A percentile compares a stretch with the other conserved stretches of the same genome.
phyloP scores from a whole-genome alignment of 2,888 invertebrate species.

The Empis stercorea region DNA sequence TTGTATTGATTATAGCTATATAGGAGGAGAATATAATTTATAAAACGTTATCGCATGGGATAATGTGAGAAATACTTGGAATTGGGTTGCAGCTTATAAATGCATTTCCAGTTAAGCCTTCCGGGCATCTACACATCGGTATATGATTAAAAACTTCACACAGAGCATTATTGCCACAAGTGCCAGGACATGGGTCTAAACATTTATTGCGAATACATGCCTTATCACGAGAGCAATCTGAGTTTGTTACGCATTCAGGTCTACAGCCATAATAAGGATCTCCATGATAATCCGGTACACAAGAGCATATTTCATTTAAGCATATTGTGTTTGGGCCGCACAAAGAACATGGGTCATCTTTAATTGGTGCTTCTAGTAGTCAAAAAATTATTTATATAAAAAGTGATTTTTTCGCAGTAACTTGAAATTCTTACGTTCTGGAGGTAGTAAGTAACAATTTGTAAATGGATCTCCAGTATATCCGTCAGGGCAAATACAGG shows the following conservation, averaged over 20 bases:
- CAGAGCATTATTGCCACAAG: slow-evolving; percentile 71
- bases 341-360: slow-evolving; percentile 45
- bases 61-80: slow-evolving; percentile 13
- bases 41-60: too few relatives aligned
- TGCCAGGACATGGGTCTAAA: slow-evolving; percentile 66
- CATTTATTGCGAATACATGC: slow-evolving; percentile 75
- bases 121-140: slow-evolving; percentile 49
- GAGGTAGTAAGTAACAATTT: slow-evolving; percentile 42
- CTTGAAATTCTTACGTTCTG: slow-evolving; percentile 22
- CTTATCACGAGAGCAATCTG: slow-evolving; percentile 69
- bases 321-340: slow-evolving; percentile 61
- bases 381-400: slow-evolving; percentile 15
- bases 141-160: slow-evolving; percentile 60
- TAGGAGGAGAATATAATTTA: background rate
- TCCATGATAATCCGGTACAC: slow-evolving; percentile 53
- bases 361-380: slow-evolving; percentile 19
- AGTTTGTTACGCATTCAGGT: slow-evolving; percentile 77
- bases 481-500: slow-evolving; percentile 50
- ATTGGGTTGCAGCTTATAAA: slow-evolving; percentile 41
- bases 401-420: background rate
- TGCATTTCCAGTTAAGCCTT: slow-evolving; percentile 52
- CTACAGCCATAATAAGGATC: slow-evolving; percentile 64
- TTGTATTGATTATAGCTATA: slow-evolving; percentile 12
- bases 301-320: slow-evolving; percentile 47
- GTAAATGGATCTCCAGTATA: slow-evolving; percentile 62